Evolutionary conservation across 2,113 vertebrate genomes (phyloP), one percentile per base, ranked within the genome.

Genomic region (Mirounga angustirostris): DNA sequence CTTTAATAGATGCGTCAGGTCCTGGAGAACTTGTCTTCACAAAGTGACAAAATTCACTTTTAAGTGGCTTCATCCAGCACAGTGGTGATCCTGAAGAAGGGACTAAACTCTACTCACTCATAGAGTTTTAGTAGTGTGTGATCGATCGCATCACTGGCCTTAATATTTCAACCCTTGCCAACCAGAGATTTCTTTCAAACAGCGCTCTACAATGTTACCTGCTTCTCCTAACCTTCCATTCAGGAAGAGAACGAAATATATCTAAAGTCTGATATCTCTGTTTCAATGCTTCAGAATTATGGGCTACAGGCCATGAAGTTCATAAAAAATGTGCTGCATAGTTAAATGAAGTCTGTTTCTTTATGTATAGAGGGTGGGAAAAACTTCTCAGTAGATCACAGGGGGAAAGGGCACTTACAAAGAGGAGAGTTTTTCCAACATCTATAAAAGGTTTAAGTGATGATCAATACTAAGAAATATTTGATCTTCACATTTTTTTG

Each of bases 221-320:
- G 26, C 22, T 91, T 89, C 67, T 74, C 69, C 15, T 4, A 36
- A 40, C 52, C 69, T 89, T 94, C 74, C 33, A 46, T 71, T 94
- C 14, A 74, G 52, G 18, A 61, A 78, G 12, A 83, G 28, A 87
- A 56, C 79, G 28, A 86, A 50, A 67, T 80, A 6, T 7, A 36
- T 33, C 33, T 86, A 3, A 26, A 33, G 14, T 79, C 58, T 61
- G 40, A 80, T 4, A 43, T 94, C 67, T 89, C 52, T 46, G 33
- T 83, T 85, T 94, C 46, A 76, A 16, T 56, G 46, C 19, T 82
- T 85, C 43, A n/a, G 40, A 89, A 94, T 92, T 50, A 59, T 71
- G 81, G 43, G 13, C n/a, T 74, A 5, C 1, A 78, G 71, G 40
- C 19, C n/a, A 63, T 6, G 14, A 33, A 43, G 1, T 58, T 89